Conservation (phyloP, 2,888 invertebrate species). For the Mechanitis mazaeus region DNA sequence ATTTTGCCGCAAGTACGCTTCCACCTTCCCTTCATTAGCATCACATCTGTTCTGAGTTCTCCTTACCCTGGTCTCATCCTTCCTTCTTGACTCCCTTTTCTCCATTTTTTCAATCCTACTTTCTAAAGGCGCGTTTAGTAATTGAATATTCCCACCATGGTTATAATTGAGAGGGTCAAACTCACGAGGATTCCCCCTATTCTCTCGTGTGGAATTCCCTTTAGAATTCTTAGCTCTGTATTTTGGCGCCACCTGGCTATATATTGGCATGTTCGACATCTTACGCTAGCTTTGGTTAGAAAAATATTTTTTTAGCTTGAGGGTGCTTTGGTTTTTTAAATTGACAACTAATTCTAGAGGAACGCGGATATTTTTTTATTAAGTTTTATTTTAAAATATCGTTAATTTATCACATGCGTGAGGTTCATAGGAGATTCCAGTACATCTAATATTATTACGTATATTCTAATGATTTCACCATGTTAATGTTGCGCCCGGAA, state of each 20-base stretch:
- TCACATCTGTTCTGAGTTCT: conserved; percentile 43
- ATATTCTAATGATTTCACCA: neutral
- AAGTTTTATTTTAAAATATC: conserved; percentile 40
- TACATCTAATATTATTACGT: conserved; percentile 27
- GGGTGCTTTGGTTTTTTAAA: conserved; percentile 58
- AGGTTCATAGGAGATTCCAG: conserved; percentile 36
- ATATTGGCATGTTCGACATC: conserved; percentile 74
- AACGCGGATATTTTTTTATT: conserved; percentile 44
- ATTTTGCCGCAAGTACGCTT: conserved; percentile 69
- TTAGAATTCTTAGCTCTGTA: conserved; percentile 48
- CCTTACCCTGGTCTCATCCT: conserved; percentile 44
- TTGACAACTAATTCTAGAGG: conserved; percentile 62
- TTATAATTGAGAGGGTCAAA: conserved; percentile 81
- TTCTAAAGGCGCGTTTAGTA: conserved; percentile 45
- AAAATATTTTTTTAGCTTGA: conserved; percentile 20
- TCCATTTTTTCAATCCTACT: conserved; percentile 48
- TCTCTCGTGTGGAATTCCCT: conserved; percentile 36
- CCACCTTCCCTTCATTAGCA: conserved; percentile 63
- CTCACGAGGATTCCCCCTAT: conserved; percentile 60
- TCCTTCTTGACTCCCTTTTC: conserved; percentile 46
- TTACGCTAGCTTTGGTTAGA: conserved; percentile 64
- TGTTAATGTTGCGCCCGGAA: conserved; percentile 8
- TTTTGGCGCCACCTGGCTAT: conserved; percentile 71
- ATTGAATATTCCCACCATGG: conserved; percentile 67
- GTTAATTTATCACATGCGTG: conserved; percentile 43